Evolutionary conservation across 2,113 vertebrate genomes (phyloP).

Genomic region (Microcebus tavaratra): DNA sequence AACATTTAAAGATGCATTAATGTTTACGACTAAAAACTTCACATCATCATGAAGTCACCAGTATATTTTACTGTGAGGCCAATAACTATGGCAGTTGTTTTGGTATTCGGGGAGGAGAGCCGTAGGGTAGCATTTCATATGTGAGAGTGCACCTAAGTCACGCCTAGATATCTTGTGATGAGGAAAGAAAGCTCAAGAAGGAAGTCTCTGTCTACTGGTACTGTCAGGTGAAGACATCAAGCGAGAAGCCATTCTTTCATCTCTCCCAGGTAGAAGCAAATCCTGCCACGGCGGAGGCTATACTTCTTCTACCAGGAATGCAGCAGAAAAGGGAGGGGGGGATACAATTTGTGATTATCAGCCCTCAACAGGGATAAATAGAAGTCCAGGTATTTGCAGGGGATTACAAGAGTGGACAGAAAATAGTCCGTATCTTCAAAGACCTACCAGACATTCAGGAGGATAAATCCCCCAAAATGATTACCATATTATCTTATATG

Average conservation of each 20-base stretch:
- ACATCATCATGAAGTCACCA: not conserved
- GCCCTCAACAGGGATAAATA: not conserved
- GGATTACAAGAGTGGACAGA: not conserved
- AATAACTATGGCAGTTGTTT: rapidly evolving
- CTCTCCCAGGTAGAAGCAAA: not conserved
- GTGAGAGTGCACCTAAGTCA: not conserved
- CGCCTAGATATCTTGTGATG: not conserved
- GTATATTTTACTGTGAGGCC: not conserved
- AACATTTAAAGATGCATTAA: not conserved
- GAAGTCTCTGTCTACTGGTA: not conserved
- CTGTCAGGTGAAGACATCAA: not conserved
- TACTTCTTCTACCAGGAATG: not conserved
- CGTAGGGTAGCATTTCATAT: not conserved
- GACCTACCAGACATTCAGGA: not conserved
- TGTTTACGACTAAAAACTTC: not conserved
- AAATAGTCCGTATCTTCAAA: not conserved
- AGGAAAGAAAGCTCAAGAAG: not conserved
- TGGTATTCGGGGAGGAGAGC: not conserved
- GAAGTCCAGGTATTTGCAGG: not conserved
- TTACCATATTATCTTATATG: not conserved
- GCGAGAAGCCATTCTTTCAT: not conserved
- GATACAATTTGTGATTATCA: not conserved
- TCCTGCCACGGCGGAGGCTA: not conserved
- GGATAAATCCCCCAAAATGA: not conserved
- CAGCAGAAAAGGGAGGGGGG: not conserved